Conservation (phyloP, 1,140 invertebrate genomes). For the Palaemon carinicauda region DNA sequence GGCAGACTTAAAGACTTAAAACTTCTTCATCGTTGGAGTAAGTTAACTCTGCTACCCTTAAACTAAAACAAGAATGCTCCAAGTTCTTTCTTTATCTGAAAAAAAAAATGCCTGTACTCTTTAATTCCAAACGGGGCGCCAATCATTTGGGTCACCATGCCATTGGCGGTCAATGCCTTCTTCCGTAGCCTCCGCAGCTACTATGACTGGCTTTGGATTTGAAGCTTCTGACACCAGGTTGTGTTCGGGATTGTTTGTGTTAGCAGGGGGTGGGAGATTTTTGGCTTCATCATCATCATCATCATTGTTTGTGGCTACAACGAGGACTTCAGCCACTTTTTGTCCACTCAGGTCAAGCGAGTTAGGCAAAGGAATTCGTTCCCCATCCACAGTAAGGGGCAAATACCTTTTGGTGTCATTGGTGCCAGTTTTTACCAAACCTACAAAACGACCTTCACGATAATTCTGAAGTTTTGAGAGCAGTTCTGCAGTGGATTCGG, state of each 20-base stretch:
- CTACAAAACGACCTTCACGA: conserved; percentile 40
- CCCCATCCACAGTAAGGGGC: conserved; percentile 39
- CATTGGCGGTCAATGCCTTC: conserved; percentile 13
- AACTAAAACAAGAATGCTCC: neutral
- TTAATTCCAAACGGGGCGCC: conserved; percentile 45
- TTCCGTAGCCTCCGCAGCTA: neutral
- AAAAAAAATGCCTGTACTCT: neutral
- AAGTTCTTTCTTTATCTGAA: neutral
- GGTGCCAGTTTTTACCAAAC: conserved; percentile 35
- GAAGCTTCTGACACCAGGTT: conserved; percentile 22
- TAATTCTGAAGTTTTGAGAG: neutral
- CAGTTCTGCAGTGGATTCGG: neutral
- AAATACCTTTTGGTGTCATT: conserved; percentile 35
- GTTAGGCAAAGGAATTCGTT: conserved; percentile 48
- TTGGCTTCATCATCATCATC: neutral
- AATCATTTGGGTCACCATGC: conserved; percentile 39
- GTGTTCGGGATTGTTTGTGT: conserved; percentile 21
- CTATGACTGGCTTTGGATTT: neutral
- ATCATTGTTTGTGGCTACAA: conserved; percentile 14
- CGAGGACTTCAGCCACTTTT: conserved; percentile 53
- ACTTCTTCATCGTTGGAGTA: no score
- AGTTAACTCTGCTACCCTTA: neutral
- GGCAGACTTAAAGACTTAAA: no score
- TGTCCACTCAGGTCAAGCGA: conserved; percentile 37
- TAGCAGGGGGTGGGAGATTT: neutral